phyloP scores from a whole-genome alignment of 2,797 vertebrate genomes.

The Sebastes trivittatus region DNA sequence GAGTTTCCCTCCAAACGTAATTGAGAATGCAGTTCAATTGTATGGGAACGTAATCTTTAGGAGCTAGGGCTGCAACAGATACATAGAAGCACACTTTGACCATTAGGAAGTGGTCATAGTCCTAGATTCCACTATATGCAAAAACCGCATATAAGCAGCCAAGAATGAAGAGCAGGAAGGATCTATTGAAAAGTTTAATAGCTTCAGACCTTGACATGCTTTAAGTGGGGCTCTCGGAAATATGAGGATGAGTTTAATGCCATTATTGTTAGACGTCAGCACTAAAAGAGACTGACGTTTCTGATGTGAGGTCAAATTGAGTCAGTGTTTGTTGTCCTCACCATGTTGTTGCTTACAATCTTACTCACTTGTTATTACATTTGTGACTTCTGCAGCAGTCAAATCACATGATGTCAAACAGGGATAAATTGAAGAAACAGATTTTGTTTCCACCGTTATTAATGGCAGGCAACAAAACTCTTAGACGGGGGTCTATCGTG shows the following conservation, averaged over 20 bases:
- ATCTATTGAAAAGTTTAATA: neutral
- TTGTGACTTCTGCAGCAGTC: neutral
- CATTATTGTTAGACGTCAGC: neutral
- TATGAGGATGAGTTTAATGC: neutral
- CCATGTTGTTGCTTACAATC: neutral
- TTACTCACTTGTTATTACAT: neutral
- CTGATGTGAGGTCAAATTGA: neutral
- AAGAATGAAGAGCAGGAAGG: neutral
- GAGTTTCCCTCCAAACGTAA: no score
- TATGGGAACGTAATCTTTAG: no score
- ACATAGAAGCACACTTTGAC: neutral
- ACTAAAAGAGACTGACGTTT: neutral
- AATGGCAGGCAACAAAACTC: neutral
- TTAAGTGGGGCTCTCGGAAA: neutral
- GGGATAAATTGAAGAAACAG: neutral
- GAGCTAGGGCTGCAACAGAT: neutral
- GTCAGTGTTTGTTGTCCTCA: neutral
- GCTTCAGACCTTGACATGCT: neutral
- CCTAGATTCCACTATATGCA: neutral
- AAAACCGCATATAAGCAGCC: neutral
- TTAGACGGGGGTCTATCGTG: no score
- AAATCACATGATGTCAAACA: constrained; percentile 5
- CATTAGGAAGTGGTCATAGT: neutral
- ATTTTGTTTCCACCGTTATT: neutral
- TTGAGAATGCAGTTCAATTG: no score